These are phyloP conservation scores for Nebria salina DNA, from an alignment of 2,888 invertebrate genomes.

Conservation along the genomic window DNA sequence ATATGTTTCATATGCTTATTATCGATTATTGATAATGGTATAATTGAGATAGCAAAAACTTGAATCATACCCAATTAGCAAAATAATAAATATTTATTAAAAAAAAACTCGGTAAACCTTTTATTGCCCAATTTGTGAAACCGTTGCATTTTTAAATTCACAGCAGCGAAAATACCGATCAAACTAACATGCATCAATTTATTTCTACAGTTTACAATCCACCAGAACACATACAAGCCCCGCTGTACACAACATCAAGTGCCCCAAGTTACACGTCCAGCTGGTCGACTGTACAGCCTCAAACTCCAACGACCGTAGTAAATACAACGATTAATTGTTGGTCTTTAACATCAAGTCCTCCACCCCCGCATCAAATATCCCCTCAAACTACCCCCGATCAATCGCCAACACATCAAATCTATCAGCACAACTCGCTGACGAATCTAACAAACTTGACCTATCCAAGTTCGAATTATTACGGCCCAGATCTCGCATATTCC, in stretches of 20 bases:
- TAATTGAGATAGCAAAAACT: no score
- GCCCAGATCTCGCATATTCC: conserved; percentile 56
- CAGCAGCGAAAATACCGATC: not conserved
- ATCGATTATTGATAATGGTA: no score
- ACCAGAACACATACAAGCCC: conserved; percentile 61
- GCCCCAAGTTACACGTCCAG: conserved; percentile 58
- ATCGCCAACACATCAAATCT: conserved; percentile 60
- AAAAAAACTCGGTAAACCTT: not conserved
- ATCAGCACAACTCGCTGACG: conserved; percentile 58
- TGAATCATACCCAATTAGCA: no score
- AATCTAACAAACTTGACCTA: conserved; percentile 58
- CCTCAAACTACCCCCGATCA: conserved; percentile 59
- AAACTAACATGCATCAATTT: not conserved
- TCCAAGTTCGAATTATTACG: conserved; percentile 58
- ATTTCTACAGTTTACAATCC: conserved; percentile 59
- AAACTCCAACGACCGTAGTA: conserved; percentile 58
- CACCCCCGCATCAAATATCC: conserved; percentile 59
- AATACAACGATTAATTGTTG: conserved; percentile 61
- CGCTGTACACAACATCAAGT: conserved; percentile 54
- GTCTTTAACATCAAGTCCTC: conserved; percentile 61
- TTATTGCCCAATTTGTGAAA: not conserved
- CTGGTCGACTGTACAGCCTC: conserved; percentile 60
- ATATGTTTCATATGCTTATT: no score
- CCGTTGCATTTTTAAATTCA: not conserved
- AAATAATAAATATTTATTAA: no score